phyloP scores from a whole-genome alignment of 2,888 invertebrate species.

The Diadegma fenestrale region DNA sequence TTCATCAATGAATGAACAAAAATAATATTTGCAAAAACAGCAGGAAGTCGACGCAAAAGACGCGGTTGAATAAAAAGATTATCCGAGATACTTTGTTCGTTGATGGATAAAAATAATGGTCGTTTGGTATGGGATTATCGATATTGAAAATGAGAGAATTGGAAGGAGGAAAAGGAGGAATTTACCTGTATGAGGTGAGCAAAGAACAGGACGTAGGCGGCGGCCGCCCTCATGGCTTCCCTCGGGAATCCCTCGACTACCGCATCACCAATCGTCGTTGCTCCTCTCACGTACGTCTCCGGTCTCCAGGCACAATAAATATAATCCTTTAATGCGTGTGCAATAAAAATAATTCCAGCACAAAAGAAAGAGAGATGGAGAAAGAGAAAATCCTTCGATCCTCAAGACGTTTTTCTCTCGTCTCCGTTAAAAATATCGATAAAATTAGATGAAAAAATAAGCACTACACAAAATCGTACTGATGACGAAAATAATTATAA shows the following conservation, averaged over 20 bases:
- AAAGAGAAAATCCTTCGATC: background rate
- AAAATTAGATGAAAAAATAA: background rate
- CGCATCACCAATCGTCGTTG: conserved; percentile 83
- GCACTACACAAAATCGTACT: conserved; percentile 28
- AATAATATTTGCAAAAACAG: conserved; percentile 22
- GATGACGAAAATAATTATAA: background rate
- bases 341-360: conserved; percentile 12
- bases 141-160: conserved; percentile 16
- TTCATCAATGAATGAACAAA: background rate
- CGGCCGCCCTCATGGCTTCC: conserved; percentile 85
- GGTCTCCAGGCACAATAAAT: conserved; percentile 39
- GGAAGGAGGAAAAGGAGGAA: background rate
- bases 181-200: conserved; percentile 84
- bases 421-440: background rate
- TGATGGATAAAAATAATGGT: conserved; percentile 16
- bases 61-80: conserved; percentile 18
- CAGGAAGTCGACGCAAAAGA: conserved; percentile 48
- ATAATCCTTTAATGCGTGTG: conserved; percentile 49
- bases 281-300: conserved; percentile 66
- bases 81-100: conserved; percentile 30
- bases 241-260: conserved; percentile 84
- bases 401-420: conserved; percentile 9
- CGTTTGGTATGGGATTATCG: conserved; percentile 3
- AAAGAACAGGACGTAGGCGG: conserved; percentile 85
- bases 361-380: background rate